Evolutionary conservation across 2,797 vertebrate genomes (phyloP), one percentile per base, ranked within the genome.

Genomic region (Dryobates pubescens): DNA sequence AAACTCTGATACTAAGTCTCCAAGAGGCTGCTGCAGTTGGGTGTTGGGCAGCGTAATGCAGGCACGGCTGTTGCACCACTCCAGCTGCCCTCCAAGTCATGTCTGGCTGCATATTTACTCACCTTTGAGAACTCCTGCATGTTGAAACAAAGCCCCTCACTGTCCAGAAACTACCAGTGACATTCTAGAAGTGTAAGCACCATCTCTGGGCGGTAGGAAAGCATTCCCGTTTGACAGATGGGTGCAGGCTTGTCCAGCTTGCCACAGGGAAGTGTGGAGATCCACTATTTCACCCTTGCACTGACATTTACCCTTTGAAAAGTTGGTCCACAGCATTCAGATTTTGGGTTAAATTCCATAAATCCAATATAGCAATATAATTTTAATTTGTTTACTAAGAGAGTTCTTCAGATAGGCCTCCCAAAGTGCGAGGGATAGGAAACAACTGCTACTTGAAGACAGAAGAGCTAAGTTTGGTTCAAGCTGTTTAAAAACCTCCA

Each of bases 321-420:
- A 67, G 76, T 61, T 74, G 51, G 27, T 74, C 62, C 74, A 1
- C 27, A 59, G 34, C 5, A 0, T 61, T 82, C 65, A 62, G 56
- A 23, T 85, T 88, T 78, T 23, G 54, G n/a, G 19, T 88, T 57
- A 54, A 70, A 64, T 74, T 20, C 38, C n/a, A 30, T 61, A 67
- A 74, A 85, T 85, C 49, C 36, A 47, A 27, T 43, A 36, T 2
- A 74, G 26, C 64, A 30, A 62, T 58, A 88, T 43, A 27, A 82
- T 62, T 62, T 71, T 61, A 65, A 77, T 92, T 85, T 92, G 90
- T 94, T 92, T 90, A 90, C 76, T 19, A 24, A 54, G 36, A 74
- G 75, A 32, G 72, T 74, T 69, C 83, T 90, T 85, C 76, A 88
- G 72, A 41, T 47, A 30, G 68, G 88, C 76, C 72, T 90, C 81